Evolutionary conservation across 2,888 invertebrate genomes (phyloP).

Genomic region (Amiota communis): DNA sequence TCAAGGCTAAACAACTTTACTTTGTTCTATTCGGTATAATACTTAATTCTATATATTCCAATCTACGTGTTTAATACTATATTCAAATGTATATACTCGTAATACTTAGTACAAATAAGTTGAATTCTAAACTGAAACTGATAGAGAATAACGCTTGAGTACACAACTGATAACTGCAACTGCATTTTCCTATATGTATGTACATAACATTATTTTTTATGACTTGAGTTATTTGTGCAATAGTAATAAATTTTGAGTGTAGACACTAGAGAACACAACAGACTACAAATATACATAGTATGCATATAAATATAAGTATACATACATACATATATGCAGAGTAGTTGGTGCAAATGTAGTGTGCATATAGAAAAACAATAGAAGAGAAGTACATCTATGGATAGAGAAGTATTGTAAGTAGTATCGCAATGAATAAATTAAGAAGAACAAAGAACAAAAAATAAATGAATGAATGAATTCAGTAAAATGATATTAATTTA

Average conservation of each 20-base stretch:
- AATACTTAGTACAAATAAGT: too few species aligned
- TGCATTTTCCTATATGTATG: not conserved
- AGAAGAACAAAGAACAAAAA: not conserved
- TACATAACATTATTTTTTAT: not conserved
- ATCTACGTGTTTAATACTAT: too few species aligned
- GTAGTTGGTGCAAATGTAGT: not conserved
- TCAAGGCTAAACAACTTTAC: conserved; percentile 20
- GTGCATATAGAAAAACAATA: not conserved
- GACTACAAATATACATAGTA: not conserved
- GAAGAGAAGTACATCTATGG: too few species aligned
- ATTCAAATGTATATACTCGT: too few species aligned
- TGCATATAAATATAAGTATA: too few species aligned
- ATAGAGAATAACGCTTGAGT: not conserved
- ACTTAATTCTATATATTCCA: too few species aligned
- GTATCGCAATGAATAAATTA: not conserved
- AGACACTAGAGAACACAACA: not conserved
- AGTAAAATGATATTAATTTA: too few species aligned
- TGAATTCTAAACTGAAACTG: not conserved
- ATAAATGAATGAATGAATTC: too few species aligned
- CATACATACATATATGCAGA: not conserved
- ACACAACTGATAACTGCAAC: conserved; percentile 11
- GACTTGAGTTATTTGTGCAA: not conserved
- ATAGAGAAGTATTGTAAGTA: not conserved
- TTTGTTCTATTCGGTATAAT: too few species aligned
- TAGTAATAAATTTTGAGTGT: conserved; percentile 13